A percentile compares a stretch with the other conserved stretches of the same genome.
These are phyloP conservation scores for Falco punctatus DNA, from an alignment of 2,113 vertebrate species.

Conservation along the genomic window DNA sequence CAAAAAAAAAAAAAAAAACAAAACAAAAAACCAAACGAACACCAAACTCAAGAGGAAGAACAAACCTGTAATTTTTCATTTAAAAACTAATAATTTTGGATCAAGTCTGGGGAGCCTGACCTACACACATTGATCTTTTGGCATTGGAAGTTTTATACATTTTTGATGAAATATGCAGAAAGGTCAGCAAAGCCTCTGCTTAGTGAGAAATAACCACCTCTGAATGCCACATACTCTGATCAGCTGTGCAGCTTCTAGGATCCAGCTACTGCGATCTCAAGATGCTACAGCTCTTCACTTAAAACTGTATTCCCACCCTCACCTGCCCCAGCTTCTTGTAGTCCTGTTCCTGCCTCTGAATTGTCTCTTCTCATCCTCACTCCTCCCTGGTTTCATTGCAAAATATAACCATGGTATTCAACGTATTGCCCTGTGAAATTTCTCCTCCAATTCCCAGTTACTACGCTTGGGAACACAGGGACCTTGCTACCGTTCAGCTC, in stretches of 20 bases:
- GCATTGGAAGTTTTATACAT: background rate
- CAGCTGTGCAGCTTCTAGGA: background rate
- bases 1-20: background rate
- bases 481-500: background rate
- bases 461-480: background rate
- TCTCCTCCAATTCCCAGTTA: background rate
- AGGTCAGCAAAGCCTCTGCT: background rate
- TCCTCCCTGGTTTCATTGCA: background rate
- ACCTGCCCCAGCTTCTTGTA: background rate
- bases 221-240: background rate
- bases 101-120: background rate
- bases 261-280: background rate
- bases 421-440: background rate
- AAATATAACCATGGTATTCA: background rate
- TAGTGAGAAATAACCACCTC: background rate
- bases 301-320: background rate
- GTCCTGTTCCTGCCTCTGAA: background rate
- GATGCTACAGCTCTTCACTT: background rate
- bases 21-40: too few species aligned
- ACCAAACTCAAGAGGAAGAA: background rate
- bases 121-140: background rate
- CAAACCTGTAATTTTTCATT: background rate
- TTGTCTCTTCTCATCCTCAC: background rate
- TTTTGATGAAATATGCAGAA: background rate
- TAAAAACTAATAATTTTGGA: background rate